Conservation (phyloP, 1,140 invertebrate genomes). For the Macrobrachium nipponense region DNA sequence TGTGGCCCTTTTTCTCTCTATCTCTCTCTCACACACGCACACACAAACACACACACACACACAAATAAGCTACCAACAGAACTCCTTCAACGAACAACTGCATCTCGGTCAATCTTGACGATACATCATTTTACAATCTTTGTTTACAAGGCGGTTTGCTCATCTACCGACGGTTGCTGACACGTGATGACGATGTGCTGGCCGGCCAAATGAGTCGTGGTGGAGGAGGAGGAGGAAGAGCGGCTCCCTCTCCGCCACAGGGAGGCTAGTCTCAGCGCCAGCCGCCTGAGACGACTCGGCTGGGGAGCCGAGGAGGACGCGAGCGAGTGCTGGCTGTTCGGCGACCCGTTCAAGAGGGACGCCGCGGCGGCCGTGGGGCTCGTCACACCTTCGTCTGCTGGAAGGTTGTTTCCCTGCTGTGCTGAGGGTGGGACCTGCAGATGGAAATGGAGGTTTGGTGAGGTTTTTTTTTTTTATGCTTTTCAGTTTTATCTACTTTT, state of each 20-base stretch:
- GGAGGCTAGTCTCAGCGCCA: background rate
- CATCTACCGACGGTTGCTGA: constrained; percentile 45
- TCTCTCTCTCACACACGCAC: no score
- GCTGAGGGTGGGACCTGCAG: background rate
- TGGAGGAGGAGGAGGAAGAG: background rate
- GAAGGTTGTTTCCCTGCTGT: background rate
- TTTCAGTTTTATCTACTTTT: no score
- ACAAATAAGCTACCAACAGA: background rate
- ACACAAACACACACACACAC: no score
- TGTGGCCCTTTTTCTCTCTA: no score
- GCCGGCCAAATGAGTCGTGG: constrained; percentile 35
- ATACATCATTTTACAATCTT: background rate
- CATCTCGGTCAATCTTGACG: background rate
- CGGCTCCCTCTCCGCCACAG: background rate
- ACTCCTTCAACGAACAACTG: background rate
- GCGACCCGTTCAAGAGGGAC: constrained; percentile 31
- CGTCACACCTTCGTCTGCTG: background rate
- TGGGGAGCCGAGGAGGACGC: background rate
- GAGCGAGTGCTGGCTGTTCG: background rate
- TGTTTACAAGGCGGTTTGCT: constrained; percentile 45
- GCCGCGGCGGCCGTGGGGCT: constrained; percentile 23
- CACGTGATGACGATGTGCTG: constrained; percentile 52
- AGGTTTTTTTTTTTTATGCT: no score
- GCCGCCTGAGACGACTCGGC: background rate
- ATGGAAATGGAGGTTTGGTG: background rate